Base-by-base conservation (phyloP, 2,888 invertebrate genomes). In the Temnothorax rugatulus region DNA sequence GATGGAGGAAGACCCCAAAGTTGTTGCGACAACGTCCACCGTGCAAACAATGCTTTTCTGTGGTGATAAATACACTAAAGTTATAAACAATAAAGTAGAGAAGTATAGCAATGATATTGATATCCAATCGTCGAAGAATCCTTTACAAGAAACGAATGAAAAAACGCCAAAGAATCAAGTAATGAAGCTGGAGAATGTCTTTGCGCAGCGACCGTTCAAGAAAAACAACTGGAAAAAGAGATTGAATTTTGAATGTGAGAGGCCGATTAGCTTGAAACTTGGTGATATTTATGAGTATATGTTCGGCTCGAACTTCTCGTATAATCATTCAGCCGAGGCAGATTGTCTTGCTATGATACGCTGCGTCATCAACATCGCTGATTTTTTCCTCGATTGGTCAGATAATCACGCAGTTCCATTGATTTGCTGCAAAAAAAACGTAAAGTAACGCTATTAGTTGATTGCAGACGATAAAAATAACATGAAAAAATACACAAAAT, bases 321-420 rank as follows among this genome's bases (percentile, higher is more conserved):
- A 95, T 90, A 95, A 96, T 1, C 97, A 98, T 92, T 95, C 95
- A 87, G 97, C 97, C 1, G 97, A 97, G 94, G 95, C 94, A 1
- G 97, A 98, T 93, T 97, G 97, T 50, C 87, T 96, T 3, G 96
- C 96, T 95, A 94, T 97, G 73, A 92, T 97, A 15, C 95, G 96
- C 87, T 96, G 97, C 92, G 96, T 96, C 4, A 94, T 96, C 38
- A 95, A 95, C 11, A 94, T 96, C 68, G 96, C 96, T 71, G 92
- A 96, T 8, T 94, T 95, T 57, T 97, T 97, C 93, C 89, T 97
- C 0, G 93, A 95, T 0, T 97, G 96, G 96, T 94, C 95, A 4
- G 95, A 96, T 86, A 50, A 68, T 5, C 94, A 95, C 89, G 95
- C 95, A 13, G 89, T 90, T 59, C 93, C 92, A 41, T 94, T 96